Base-by-base conservation (phyloP, 1,140 invertebrate genomes). In the Brachionus paranguensis region DNA sequence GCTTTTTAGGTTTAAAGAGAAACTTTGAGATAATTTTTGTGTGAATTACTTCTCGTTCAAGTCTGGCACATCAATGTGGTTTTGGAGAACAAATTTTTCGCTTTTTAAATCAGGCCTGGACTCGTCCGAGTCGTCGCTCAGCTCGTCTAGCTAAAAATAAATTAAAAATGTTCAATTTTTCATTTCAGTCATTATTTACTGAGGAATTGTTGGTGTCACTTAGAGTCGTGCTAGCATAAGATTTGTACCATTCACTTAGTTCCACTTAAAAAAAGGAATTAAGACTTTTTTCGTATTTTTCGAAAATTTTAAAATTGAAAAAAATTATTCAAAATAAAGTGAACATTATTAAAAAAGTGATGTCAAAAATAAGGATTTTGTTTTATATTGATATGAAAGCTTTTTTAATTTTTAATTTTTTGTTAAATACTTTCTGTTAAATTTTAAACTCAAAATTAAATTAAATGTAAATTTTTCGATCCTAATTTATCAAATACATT, bases 181-280 rank as follows among this genome's bases (percentile, higher is more conserved):
- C 0, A n/a, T 68, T 33, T n/a, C 5, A 41, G 17, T 29, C 6
- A 12, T 11, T 29, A 5, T 7, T 72, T 72, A 72, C 68, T 20
- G 68, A 72, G 1, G 33, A 43, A 17, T 72, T 41, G 17, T 72
- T 72, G 12, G 68, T 43, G 10, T 72, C 37, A 2, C 33, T 72
- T 8, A 72, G 20, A 43, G 68, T 72, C 3, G 68, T 72, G 33
- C 68, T 72, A 17, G 68, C 68, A 43, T 72, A 72, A 1, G 68
- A 72, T 20, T 43, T 72, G 41, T 72, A 72, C 68, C 68, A 72
- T 72, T 72, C 68, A 20, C 68, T 72, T 4, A 72, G 37, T 43
- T 72, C 68, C 68, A 72, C 33, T 41, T 33, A 29, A 70, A 33
- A n/a, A n/a, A n/a, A n/a, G n/a, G n/a, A n/a, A n/a, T n/a, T n/a